phyloP scores from a whole-genome alignment of 1,140 invertebrate genomes.

The Lethocerus indicus region DNA sequence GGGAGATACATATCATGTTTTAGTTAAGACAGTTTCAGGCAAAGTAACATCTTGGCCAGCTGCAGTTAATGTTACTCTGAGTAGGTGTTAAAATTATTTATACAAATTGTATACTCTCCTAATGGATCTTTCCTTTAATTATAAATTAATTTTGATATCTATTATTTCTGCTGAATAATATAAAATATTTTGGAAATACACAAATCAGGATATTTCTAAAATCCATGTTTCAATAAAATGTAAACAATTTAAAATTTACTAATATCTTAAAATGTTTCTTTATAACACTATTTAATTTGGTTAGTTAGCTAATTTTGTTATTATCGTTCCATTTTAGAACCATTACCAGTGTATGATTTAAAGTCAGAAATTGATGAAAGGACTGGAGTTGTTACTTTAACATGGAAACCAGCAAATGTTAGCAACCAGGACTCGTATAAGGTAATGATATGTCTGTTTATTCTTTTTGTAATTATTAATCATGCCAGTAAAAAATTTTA shows the following conservation, averaged over 20 bases:
- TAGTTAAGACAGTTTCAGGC: conserved; percentile 80
- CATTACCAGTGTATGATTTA: conserved; percentile 51
- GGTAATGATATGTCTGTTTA: conserved; percentile 19
- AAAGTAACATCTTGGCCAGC: conserved; percentile 86
- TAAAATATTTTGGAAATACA: no score
- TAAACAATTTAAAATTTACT: no score
- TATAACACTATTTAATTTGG: no score
- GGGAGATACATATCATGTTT: conserved; percentile 71
- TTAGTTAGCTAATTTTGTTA: no score
- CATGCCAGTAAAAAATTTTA: neutral
- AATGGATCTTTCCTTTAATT: no score
- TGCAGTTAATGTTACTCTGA: conserved; percentile 65
- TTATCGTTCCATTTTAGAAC: conserved; percentile 38
- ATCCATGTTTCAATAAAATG: no score
- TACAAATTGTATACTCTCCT: neutral
- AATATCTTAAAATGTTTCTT: no score
- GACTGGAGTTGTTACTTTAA: conserved; percentile 49
- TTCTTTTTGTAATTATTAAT: neutral
- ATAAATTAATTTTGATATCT: no score
- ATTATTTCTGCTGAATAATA: no score
- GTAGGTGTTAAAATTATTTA: conserved; percentile 24
- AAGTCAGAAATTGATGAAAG: conserved; percentile 35
- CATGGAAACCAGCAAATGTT: conserved; percentile 54
- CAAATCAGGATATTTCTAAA: no score
- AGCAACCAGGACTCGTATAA: conserved; percentile 70